phyloP scores from a whole-genome alignment of 2,113 vertebrate genomes.

The Xyliphius kryptos region DNA sequence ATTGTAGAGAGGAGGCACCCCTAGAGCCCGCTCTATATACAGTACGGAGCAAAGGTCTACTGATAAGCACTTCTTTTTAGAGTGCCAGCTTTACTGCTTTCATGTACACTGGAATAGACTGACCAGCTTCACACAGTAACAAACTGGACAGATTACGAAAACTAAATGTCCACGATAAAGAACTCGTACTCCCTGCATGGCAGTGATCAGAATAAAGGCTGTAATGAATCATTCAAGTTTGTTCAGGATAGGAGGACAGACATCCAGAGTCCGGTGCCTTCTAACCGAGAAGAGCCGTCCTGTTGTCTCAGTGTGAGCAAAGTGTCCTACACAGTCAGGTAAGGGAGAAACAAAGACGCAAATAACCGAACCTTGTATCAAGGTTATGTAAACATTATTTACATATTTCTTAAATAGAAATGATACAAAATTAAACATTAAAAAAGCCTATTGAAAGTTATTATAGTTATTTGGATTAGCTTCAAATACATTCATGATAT shows the following conservation, averaged over 20 bases:
- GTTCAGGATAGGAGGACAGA: conserved; percentile 35
- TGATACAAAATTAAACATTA: no score
- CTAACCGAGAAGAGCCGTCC: conserved; percentile 39
- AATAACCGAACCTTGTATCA: no score
- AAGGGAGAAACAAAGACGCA: no score
- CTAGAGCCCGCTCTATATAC: conserved; percentile 48
- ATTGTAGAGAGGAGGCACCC: conserved; percentile 11
- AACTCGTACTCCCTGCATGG: conserved; percentile 45
- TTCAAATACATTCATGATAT: no score
- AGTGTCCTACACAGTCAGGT: conserved; percentile 82
- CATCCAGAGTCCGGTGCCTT: not conserved
- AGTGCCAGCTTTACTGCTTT: conserved; percentile 28
- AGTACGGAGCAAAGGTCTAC: conserved; percentile 63
- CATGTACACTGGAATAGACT: conserved; percentile 15
- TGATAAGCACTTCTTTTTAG: conserved; percentile 61
- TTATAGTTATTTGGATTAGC: no score
- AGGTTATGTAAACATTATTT: no score
- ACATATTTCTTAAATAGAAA: no score
- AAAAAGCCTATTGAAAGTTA: no score
- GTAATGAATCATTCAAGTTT: conserved; percentile 47
- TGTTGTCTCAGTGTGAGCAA: conserved; percentile 70
- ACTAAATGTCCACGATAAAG: conserved; percentile 13
- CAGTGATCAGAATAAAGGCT: conserved; percentile 6
- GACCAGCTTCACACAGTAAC: not conserved
- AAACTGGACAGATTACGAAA: no score